Percentiles rank a stretch among this genome's conserved stretches.
These are phyloP conservation scores for Aphidius gifuensis DNA, from an alignment of 1,140 invertebrate species.

Conservation along the genomic window DNA sequence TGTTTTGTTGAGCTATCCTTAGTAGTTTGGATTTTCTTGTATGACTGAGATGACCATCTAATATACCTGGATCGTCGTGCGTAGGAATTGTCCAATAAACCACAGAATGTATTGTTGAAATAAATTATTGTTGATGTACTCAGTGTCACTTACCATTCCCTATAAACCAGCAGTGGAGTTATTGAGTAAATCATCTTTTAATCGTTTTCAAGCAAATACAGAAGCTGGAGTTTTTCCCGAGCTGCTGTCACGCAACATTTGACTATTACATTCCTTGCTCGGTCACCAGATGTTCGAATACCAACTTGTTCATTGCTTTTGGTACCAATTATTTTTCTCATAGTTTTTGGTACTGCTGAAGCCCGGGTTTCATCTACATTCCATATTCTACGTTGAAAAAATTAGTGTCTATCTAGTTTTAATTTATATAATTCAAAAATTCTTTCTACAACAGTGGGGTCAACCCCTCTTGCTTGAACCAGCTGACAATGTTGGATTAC, in stretches of 20 bases:
- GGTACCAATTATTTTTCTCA: conserved; percentile 42
- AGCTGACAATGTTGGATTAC: no score
- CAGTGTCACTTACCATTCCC: conserved; percentile 22
- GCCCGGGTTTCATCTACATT: conserved; percentile 10
- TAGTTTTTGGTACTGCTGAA: no score
- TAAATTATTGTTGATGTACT: conserved; percentile 33
- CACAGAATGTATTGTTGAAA: conserved; percentile 32
- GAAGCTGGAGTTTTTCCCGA: conserved; percentile 32
- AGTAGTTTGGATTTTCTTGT: conserved; percentile 23
- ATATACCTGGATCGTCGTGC: conserved; percentile 31
- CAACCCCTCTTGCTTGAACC: conserved; percentile 18
- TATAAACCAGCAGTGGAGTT: conserved; percentile 25
- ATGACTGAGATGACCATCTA: conserved; percentile 38
- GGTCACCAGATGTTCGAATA: conserved; percentile 32
- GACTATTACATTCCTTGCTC: conserved; percentile 33
- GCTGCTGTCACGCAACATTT: conserved; percentile 30
- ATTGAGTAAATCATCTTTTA: conserved; percentile 27
- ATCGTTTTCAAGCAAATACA: conserved; percentile 31
- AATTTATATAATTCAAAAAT: conserved; percentile 17
- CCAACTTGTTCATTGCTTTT: conserved; percentile 36
- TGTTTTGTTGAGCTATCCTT: conserved; percentile 22
- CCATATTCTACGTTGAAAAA: conserved; percentile 5
- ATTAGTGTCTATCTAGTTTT: conserved; percentile 1
- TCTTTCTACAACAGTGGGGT: conserved; percentile 17
- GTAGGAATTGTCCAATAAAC: conserved; percentile 38